Percentiles rank a stretch among this genome's conserved stretches.
These are phyloP conservation scores for Lasioglossum oenotherae DNA, from an alignment of 2,888 invertebrate genomes.

Conservation along the genomic window DNA sequence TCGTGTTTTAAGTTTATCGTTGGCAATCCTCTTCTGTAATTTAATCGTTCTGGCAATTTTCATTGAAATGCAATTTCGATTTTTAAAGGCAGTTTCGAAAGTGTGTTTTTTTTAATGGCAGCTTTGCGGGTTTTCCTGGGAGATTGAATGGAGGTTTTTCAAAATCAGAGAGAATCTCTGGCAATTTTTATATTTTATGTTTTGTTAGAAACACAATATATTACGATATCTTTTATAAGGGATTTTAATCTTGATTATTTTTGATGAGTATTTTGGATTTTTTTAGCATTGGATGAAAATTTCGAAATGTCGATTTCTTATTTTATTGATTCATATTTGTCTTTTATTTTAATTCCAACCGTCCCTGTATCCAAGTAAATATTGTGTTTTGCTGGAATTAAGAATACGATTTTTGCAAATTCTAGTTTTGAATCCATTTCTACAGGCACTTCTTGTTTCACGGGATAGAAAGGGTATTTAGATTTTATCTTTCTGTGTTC, in stretches of 20 bases:
- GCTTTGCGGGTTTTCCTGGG: too few species aligned
- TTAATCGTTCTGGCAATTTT: neutral
- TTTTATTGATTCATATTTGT: neutral
- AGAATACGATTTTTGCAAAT: neutral
- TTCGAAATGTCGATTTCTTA: neutral
- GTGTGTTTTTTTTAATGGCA: neutral
- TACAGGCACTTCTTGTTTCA: neutral
- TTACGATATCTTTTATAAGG: too few species aligned
- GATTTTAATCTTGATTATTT: too few species aligned
- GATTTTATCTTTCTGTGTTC: neutral
- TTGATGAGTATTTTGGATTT: too few species aligned
- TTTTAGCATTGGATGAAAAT: neutral
- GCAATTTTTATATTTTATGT: too few species aligned
- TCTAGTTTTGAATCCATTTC: neutral
- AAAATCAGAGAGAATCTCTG: too few species aligned
- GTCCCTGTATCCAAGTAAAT: too few species aligned
- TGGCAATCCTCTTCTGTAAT: neutral
- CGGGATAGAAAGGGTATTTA: neutral
- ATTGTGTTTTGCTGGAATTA: neutral
- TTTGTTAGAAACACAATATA: too few species aligned
- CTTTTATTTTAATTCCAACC: neutral
- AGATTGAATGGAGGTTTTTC: too few species aligned
- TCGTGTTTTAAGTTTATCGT: neutral
- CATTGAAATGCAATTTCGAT: neutral
- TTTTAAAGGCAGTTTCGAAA: neutral